These are phyloP conservation scores for Masnerella sp. DNA, from an alignment of 2,888 invertebrate species.

Conservation along the genomic window DNA sequence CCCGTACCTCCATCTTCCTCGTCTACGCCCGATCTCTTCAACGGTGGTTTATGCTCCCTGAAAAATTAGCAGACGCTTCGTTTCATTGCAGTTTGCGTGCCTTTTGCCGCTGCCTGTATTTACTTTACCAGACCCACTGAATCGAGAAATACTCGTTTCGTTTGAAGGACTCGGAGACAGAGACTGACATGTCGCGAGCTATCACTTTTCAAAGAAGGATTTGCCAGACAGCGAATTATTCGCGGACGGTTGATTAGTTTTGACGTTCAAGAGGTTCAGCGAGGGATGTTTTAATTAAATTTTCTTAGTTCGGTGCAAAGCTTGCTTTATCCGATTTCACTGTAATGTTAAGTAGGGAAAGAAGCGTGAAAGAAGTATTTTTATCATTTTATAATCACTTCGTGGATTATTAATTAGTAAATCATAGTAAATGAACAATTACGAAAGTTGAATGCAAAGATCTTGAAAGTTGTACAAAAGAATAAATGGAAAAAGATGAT, in stretches of 20 bases:
- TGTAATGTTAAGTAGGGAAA: no score
- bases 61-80: constrained; percentile 63
- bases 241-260: constrained; percentile 15
- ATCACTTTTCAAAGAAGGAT: constrained; percentile 36
- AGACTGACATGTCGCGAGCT: constrained; percentile 27
- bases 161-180: constrained; percentile 28
- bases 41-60: constrained; percentile 90
- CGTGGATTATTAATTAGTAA: no score
- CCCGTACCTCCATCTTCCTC: constrained; percentile 80
- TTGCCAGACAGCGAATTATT: constrained; percentile 23
- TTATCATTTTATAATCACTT: no score
- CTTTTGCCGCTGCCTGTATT: constrained; percentile 42
- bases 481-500: no score
- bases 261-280: not conserved
- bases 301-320: no score
- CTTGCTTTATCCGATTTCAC: no score
- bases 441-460: no score
- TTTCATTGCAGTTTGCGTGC: constrained; percentile 37
- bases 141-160: constrained; percentile 39
- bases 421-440: no score
- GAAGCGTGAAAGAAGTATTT: no score
- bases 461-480: no score
- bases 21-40: constrained; percentile 84
- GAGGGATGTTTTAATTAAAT: no score
- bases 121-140: constrained; percentile 39